A percentile compares a stretch with the other conserved stretches of the same genome.
Evolutionary conservation across 2,797 vertebrate species (phyloP).

Genomic region (Anableps anableps): DNA sequence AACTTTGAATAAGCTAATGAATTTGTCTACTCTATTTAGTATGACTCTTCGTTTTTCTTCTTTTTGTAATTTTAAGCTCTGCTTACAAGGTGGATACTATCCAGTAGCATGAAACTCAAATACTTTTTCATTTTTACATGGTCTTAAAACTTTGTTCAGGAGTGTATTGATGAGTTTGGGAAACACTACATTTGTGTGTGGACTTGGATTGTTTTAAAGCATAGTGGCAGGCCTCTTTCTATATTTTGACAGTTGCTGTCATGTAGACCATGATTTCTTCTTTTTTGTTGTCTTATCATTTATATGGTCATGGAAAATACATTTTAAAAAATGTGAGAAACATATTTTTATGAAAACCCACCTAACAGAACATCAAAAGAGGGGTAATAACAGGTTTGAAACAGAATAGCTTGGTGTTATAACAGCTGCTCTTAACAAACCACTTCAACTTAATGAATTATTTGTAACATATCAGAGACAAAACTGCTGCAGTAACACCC

Average conservation of each 20-base stretch:
- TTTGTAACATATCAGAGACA: slow-evolving; percentile 9
- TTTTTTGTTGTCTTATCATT: neutral
- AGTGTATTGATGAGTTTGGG: neutral
- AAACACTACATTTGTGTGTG: neutral
- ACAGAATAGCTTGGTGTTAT: neutral
- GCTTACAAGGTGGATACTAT: too few relatives aligned
- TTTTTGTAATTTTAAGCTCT: too few relatives aligned
- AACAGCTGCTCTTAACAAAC: neutral
- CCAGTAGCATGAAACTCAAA: too few relatives aligned
- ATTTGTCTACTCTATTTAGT: too few relatives aligned
- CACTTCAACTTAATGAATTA: neutral
- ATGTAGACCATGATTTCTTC: neutral
- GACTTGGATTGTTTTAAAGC: neutral
- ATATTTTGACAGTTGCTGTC: neutral
- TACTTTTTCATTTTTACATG: too few relatives aligned
- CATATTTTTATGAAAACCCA: neutral
- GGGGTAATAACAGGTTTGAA: neutral
- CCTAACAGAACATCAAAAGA: neutral
- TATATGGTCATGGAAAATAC: neutral
- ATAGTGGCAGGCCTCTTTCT: neutral
- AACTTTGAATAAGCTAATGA: too few relatives aligned
- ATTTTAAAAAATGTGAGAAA: neutral
- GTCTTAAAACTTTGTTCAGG: neutral
- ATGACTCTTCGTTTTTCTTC: too few relatives aligned
- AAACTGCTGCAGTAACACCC: slow-evolving; percentile 8